These are phyloP conservation scores for Calypte anna DNA, from an alignment of 2,113 vertebrate genomes.

Conservation along the genomic window DNA sequence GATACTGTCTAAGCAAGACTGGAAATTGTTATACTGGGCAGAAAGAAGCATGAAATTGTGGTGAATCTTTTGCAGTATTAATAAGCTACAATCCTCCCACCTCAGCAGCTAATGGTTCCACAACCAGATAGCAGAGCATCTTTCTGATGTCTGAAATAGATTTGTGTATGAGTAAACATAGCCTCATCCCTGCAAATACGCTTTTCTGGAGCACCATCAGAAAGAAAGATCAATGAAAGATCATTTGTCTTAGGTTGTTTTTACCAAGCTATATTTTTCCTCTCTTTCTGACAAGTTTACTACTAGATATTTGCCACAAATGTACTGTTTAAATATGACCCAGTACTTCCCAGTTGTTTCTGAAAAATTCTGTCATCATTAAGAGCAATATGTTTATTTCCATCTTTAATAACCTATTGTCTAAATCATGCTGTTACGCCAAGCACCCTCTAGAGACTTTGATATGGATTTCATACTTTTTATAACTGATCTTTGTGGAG, in stretches of 20 bases:
- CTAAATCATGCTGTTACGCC: not conserved
- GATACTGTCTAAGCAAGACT: not conserved
- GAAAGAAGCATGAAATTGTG: not conserved
- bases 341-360: not conserved
- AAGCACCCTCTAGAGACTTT: not conserved
- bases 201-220: accelerated
- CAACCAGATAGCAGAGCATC: not conserved
- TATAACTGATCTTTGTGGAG: conserved; percentile 10
- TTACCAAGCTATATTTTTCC: accelerated
- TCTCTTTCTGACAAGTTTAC: not conserved
- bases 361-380: not conserved
- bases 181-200: not conserved
- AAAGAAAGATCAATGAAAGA: not conserved
- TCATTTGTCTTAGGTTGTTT: not conserved
- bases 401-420: conserved; percentile 19
- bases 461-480: conserved; percentile 22
- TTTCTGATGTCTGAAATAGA: not conserved
- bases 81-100: not conserved
- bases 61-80: not conserved
- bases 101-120: not conserved
- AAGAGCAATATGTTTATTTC: not conserved
- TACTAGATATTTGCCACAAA: not conserved
- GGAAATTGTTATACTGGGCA: not conserved
- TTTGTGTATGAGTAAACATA: not conserved
- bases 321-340: not conserved